phyloP scores from a whole-genome alignment of 2,113 vertebrate species.

The Oreochromis tanganicae region DNA sequence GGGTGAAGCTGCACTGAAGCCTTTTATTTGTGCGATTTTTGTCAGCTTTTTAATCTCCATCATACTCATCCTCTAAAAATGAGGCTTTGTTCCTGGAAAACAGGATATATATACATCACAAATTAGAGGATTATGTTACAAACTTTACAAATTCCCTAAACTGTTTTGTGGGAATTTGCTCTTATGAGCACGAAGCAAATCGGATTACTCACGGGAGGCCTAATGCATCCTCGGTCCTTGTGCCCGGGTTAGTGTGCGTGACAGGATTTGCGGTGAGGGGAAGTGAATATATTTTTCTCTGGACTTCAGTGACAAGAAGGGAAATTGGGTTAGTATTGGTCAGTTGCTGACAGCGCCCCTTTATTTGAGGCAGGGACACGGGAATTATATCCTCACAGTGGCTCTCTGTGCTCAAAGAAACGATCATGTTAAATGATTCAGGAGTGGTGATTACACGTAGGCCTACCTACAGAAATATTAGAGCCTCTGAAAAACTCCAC shows the following conservation, averaged over 20 bases:
- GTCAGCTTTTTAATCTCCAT: background rate
- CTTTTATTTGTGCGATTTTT: background rate
- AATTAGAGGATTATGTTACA: conserved; percentile 39
- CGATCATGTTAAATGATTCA: background rate
- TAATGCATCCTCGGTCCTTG: conserved; percentile 36
- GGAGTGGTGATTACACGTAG: background rate
- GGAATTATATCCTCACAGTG: background rate
- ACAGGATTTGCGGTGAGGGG: conserved; percentile 33
- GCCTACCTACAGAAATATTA: background rate
- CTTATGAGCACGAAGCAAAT: conserved; percentile 54
- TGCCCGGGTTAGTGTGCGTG: background rate
- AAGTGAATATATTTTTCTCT: conserved; percentile 45
- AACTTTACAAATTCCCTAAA: conserved; percentile 43
- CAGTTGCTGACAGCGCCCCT: conserved; percentile 18
- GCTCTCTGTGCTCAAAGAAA: background rate
- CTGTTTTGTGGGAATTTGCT: conserved; percentile 40
- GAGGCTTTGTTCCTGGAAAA: conserved; percentile 30
- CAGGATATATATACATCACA: background rate
- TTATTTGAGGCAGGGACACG: conserved; percentile 4
- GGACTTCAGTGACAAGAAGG: conserved; percentile 28
- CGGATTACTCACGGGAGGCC: conserved; percentile 19
- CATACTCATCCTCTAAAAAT: background rate
- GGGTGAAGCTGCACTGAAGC: background rate
- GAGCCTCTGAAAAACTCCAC: background rate
- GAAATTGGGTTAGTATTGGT: conserved; percentile 67